Conservation (phyloP, 2,113 vertebrate species). For the Hippocampus barbouri region DNA sequence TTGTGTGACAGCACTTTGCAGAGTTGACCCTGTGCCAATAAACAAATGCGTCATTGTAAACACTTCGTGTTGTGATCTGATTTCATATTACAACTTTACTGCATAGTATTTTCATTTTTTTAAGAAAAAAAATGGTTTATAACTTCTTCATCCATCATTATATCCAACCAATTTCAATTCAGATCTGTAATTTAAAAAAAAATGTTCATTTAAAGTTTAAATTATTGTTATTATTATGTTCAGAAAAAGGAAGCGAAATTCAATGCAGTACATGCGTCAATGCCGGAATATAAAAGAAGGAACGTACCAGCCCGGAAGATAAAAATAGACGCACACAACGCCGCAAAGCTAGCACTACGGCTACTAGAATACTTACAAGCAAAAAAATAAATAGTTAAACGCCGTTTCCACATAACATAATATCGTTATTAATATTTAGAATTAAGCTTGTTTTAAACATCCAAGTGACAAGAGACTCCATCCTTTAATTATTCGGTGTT, state of each 20-base stretch:
- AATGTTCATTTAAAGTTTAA: too few species aligned
- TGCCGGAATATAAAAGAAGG: neutral
- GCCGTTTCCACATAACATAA: neutral
- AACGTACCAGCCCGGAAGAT: neutral
- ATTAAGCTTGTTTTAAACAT: neutral
- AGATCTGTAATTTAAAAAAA: too few species aligned
- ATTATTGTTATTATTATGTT: too few species aligned
- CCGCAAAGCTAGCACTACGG: neutral
- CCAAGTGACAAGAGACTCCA: neutral
- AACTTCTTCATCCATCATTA: too few species aligned
- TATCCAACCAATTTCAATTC: too few species aligned
- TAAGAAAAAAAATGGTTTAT: neutral
- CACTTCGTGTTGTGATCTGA: neutral
- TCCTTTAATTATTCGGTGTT: neutral
- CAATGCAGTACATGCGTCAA: neutral
- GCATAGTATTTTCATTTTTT: neutral
- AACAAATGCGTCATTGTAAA: neutral
- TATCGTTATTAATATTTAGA: neutral
- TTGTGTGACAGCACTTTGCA: constrained; percentile 33
- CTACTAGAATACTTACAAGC: neutral
- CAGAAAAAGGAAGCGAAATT: neutral
- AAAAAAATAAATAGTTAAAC: too few species aligned
- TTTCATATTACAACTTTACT: neutral
- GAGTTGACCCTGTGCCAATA: neutral
- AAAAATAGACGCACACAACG: neutral